Base-by-base conservation (phyloP, 2,797 vertebrate genomes). In the Ammospiza maritima region DNA sequence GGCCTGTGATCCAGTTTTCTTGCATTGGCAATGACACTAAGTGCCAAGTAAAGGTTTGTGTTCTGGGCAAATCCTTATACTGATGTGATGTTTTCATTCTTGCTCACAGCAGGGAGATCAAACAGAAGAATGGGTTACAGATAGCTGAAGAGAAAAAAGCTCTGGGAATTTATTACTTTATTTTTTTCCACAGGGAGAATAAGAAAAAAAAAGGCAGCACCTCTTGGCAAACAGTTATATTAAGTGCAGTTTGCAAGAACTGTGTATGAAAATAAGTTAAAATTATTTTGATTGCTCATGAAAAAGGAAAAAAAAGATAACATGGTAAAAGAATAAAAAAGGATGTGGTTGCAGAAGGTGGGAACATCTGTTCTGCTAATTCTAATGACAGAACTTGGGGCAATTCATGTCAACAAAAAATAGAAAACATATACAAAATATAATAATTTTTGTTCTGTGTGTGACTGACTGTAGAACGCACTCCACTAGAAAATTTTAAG, bases 201-300 rank as follows among this genome's bases (percentile, higher is more conserved):
- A 56, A 56, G 13, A 65, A 40, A 89, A 65, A 82, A 89, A 84
- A 86, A 93, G 29, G 45, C 70, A 91, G 64, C n/a, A 53, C 18
- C 7, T 79, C 71, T 85, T 73, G 64, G 26, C 73, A 91, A 90
- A 89, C 50, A 67, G 45, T 76, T 79, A 38, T 13, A 34, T 50
- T 86, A 81, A 72, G 40, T 82, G 73, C 45, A 64, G 64, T 76
- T 86, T 88, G 56, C 71, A 76, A 67, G 71, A 86, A 44, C 34
- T 32, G 16, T 36, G 6, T 76, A 20, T 93, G 85, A 86, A 90
- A 96, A 95, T 73, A 94, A 78, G 89, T 88, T 86, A 27, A 93
- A 91, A 94, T 64, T 48, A 73, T 91, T 95, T 88, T 82, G 51
- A 57, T 91, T 89, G 42, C 76, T 95, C 70, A 11, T 12, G 32